Base-by-base conservation (phyloP, 1,140 invertebrate genomes). In the Chironomus striatipennis region DNA sequence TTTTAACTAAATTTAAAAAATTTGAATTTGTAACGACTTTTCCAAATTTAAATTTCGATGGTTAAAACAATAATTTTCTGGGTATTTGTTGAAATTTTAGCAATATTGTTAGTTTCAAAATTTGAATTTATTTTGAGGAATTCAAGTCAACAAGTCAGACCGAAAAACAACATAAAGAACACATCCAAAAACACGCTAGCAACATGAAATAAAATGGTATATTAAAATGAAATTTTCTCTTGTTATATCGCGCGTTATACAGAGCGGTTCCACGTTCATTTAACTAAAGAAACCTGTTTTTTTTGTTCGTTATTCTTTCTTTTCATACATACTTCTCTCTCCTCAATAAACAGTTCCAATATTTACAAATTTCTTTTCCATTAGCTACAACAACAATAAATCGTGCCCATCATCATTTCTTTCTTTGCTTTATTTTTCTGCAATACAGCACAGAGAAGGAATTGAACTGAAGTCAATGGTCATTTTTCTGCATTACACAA, bases 181-280 rank as follows among this genome's bases (percentile, higher is more conserved):
- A 2, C 24, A n/a, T 34, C 24, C 1, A 34, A 34, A 34, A 34
- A 5, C 5, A 57, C 12, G 47, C 12, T n/a, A 57, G 15, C 15
- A 57, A 57, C 47, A 57, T 57, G 47, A 57, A 57, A 57, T 57
- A 57, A 57, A 57, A 57, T 57, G 47, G 47, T 57, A 57, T 57
- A 57, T 57, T 57, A 57, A 57, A 57, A 57, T 57, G 47, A 57
- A 57, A 57, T 57, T 57, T 57, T 57, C 47, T 57, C 12, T 57
- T 57, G 47, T 57, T 57, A 57, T 57, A 57, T 57, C 47, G 47
- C 47, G 47, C 47, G 47, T 10, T 15, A 57, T 57, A 57, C 47
- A 57, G 47, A 57, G 47, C 47, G 47, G 47, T 57, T 57, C 24
- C 47, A 57, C 47, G 47, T 57, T 57, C 47, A n/a, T n/a, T 57